Evolutionary conservation across 2,797 vertebrate genomes (phyloP).

Genomic region (Sebastiscus tertius): DNA sequence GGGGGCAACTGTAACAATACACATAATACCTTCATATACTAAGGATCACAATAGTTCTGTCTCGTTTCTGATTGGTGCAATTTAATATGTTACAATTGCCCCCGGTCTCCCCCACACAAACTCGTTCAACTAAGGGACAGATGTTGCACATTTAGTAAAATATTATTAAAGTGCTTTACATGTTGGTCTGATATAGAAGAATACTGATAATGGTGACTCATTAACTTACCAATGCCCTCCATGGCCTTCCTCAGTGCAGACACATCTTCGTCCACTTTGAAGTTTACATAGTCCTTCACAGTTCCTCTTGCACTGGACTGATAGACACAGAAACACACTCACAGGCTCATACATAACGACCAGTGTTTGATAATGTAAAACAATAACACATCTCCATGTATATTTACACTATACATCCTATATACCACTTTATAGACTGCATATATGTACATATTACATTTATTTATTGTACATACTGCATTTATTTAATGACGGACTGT

Average conservation of each 20-base stretch:
- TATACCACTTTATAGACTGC: no score
- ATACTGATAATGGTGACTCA: not conserved
- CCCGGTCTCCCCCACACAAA: no score
- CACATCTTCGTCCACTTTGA: slow-evolving; percentile 85
- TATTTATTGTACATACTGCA: no score
- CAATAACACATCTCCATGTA: not conserved
- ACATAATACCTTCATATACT: no score
- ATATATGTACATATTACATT: no score
- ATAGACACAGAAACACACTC: slow-evolving; percentile 9
- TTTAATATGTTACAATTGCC: no score
- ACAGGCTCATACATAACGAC: not conserved
- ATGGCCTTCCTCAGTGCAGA: slow-evolving; percentile 85
- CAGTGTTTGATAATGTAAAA: not conserved
- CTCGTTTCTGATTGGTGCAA: no score
- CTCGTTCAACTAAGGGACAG: not conserved
- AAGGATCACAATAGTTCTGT: no score
- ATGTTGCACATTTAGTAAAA: not conserved
- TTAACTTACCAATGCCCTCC: slow-evolving; percentile 84
- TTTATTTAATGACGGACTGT: no score
- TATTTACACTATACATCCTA: not conserved
- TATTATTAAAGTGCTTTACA: not conserved
- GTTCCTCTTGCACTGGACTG: slow-evolving; percentile 85
- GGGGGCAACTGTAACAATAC: no score
- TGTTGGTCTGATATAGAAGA: not conserved
- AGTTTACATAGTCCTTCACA: slow-evolving; percentile 82